These are phyloP conservation scores for Parapsyche elsis DNA, from an alignment of 1,140 invertebrate genomes.

Conservation along the genomic window DNA sequence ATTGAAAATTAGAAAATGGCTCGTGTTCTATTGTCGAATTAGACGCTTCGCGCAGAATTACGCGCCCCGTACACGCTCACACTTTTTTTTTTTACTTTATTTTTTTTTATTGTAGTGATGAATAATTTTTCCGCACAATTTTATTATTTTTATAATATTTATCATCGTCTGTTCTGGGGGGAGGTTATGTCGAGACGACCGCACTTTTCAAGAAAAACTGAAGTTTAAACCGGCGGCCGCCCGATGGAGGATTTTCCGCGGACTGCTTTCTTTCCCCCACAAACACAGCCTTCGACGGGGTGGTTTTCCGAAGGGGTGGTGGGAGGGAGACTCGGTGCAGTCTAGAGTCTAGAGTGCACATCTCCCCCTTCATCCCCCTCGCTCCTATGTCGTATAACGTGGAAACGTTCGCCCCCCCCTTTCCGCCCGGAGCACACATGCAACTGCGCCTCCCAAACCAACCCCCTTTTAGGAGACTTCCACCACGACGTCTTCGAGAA, in stretches of 20 bases:
- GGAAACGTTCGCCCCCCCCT: background rate
- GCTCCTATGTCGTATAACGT: background rate
- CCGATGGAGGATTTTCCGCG: slow-evolving; percentile 48
- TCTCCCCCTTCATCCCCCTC: background rate
- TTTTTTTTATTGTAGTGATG: too few relatives aligned
- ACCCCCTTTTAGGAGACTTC: background rate
- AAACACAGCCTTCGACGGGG: background rate
- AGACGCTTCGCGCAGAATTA: background rate
- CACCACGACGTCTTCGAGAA: background rate
- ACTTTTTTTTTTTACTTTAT: too few relatives aligned
- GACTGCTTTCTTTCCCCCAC: slow-evolving; percentile 53
- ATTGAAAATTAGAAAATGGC: too few relatives aligned
- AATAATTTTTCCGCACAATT: too few relatives aligned
- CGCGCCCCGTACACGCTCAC: background rate
- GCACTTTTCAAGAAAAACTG: slow-evolving; percentile 34
- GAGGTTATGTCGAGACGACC: background rate
- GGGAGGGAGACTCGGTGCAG: slow-evolving; percentile 1
- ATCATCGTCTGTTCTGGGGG: too few relatives aligned
- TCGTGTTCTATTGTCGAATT: too few relatives aligned
- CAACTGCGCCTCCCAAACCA: slow-evolving; percentile 5
- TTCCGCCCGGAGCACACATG: slow-evolving; percentile 8
- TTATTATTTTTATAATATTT: too few relatives aligned
- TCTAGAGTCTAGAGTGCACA: slow-evolving; percentile 31
- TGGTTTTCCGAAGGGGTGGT: background rate
- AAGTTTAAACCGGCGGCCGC: slow-evolving; percentile 49